A percentile compares a stretch with the other conserved stretches of the same genome.
Evolutionary conservation across 2,888 invertebrate genomes (phyloP).

Genomic region (Drosophila fulvimacula): DNA sequence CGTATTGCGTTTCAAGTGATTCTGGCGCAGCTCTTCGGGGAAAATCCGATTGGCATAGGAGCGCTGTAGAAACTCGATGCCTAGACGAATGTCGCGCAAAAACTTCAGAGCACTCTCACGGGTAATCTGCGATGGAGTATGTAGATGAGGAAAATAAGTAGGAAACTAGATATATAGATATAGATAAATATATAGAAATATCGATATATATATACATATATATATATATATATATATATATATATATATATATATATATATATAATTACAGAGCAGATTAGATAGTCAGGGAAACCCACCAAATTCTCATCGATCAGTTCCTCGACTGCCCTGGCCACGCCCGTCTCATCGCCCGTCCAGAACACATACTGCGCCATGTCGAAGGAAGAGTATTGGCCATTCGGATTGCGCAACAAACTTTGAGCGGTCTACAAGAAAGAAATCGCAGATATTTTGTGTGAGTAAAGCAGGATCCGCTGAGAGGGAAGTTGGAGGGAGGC

Average conservation of each 20-base stretch:
- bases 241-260: not conserved
- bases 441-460: not conserved
- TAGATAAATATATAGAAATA: not conserved
- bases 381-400: slow-evolving; percentile 90
- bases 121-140: slow-evolving; percentile 86
- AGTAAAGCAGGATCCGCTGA: not conserved
- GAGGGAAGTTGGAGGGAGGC: too few relatives aligned
- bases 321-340: slow-evolving; percentile 91
- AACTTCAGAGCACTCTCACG: slow-evolving; percentile 91
- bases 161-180: not conserved
- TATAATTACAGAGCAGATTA: not conserved
- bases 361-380: slow-evolving; percentile 94
- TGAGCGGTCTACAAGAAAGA: slow-evolving; percentile 85
- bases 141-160: not conserved
- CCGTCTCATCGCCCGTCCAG: slow-evolving; percentile 92
- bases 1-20: slow-evolving; percentile 77
- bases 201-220: too few relatives aligned
- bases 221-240: not conserved
- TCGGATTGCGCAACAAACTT: slow-evolving; percentile 85
- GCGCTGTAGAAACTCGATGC: slow-evolving; percentile 89
- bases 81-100: slow-evolving; percentile 90
- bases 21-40: slow-evolving; percentile 81
- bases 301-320: slow-evolving; percentile 91
- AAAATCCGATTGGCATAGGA: slow-evolving; percentile 83
- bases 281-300: slow-evolving; percentile 84